Conservation (phyloP, 2,113 vertebrate genomes). For the Balaeniceps rex region DNA sequence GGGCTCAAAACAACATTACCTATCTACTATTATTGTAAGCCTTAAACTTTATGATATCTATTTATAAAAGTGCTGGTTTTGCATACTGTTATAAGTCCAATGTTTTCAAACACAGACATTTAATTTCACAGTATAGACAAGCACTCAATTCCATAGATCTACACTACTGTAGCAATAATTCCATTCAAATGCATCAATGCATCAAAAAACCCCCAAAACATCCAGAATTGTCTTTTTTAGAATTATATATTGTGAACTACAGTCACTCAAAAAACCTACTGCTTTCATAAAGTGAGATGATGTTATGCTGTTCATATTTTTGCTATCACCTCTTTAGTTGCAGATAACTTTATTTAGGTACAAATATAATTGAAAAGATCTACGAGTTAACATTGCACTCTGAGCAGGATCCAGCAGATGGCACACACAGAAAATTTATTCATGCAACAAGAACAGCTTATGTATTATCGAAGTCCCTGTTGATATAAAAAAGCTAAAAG, state of each 20-base stretch:
- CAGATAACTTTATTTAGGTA: not conserved
- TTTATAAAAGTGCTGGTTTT: not conserved
- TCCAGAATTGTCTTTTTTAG: not conserved
- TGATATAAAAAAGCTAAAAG: not conserved
- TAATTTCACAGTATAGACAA: not conserved
- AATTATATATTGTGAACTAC: not conserved
- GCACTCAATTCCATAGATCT: not conserved
- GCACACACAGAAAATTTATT: not conserved
- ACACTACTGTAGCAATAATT: accelerated
- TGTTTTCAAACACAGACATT: not conserved
- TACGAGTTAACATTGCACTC: not conserved
- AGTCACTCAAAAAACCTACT: accelerated
- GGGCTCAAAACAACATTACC: not conserved
- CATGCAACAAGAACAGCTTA: not conserved
- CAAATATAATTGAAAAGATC: not conserved
- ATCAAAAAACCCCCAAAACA: not conserved
- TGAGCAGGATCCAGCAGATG: constrained; percentile 23
- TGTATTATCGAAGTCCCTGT: accelerated
- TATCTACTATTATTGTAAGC: not conserved
- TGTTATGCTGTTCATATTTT: accelerated
- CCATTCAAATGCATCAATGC: accelerated
- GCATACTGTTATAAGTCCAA: accelerated
- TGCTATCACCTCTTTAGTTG: accelerated
- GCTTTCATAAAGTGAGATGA: accelerated
- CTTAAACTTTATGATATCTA: not conserved